phyloP scores from a whole-genome alignment of 2,888 invertebrate genomes.

The Spodoptera littoralis region DNA sequence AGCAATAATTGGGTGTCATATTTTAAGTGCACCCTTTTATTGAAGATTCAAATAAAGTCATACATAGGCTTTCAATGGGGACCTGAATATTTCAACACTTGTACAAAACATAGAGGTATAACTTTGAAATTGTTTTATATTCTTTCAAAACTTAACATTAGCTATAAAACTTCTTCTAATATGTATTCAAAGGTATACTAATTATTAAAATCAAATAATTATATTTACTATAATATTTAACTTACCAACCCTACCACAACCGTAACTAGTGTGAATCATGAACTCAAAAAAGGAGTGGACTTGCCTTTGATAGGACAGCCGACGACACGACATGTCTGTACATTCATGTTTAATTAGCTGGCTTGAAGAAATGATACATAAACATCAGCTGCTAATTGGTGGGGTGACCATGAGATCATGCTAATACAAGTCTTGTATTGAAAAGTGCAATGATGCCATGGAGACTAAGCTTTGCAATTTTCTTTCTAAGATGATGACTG shows the following conservation, averaged over 20 bases:
- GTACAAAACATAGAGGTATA: no score
- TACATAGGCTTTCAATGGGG: no score
- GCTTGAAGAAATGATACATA: constrained; percentile 58
- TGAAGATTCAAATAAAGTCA: no score
- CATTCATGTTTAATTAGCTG: constrained; percentile 55
- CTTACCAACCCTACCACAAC: constrained; percentile 48
- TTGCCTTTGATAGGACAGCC: constrained; percentile 56
- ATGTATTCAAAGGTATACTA: no score
- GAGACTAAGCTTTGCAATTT: constrained; percentile 3
- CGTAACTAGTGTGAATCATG: constrained; percentile 59
- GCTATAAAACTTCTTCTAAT: no score
- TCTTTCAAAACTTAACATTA: no score
- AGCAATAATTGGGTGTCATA: no score
- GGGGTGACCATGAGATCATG: constrained; percentile 48
- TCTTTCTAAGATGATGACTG: no score
- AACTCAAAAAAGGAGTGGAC: constrained; percentile 59
- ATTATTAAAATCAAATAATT: no score
- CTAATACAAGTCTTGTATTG: constrained; percentile 27
- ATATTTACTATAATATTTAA: neutral
- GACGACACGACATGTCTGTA: constrained; percentile 54
- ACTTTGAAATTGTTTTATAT: no score
- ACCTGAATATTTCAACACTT: no score
- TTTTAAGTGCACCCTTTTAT: no score
- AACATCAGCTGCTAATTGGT: constrained; percentile 59
- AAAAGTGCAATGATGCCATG: constrained; percentile 7